Base-by-base conservation (phyloP, 2,113 vertebrate genomes). In the Lophochroa leadbeateri region DNA sequence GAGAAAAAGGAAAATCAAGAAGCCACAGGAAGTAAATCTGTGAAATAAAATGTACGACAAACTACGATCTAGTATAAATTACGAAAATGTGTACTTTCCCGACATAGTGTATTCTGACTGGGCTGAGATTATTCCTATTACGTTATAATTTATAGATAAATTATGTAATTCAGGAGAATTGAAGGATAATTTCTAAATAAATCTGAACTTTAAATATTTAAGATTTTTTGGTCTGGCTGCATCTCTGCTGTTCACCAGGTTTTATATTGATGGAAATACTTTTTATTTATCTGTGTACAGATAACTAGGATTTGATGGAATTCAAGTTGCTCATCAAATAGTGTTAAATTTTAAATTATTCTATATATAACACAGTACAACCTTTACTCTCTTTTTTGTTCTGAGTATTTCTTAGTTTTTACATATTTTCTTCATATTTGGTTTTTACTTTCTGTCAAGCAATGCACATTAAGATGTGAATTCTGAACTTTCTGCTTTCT, bases 101-200 rank as follows among this genome's bases (percentile, higher is more conserved):
- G 11, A 11, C 41, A 18, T 27, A 46, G 8, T 0, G 0, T 86
- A 16, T 23, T 65, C 63, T 61, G 9, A 7, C 12, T 69, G 15
- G 5, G 1, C 9, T 81, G 58, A 70, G 16, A 67, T 91, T 91
- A 58, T n/a, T 65, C 70, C 25, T 71, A 17, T 24, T 58, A 49
- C 61, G 7, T 67, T 49, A 25, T 17, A 50, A 63, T 64, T 75
- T 63, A 20, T 2, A 5, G 41, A 65, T 35, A 57, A 72, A 83
- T 3, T 6, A 65, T 49, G 68, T 60, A 21, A 77, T 74, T 84
- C 17, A 33, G 29, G 20, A 25, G 17, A 80, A 81, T 24, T 24
- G 19, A 83, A 90, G 3, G 17, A 37, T 17, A 55, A 58, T 67
- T 80, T 81, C 33, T 46, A 41, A 80, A 75, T 50, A 47, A 74